A percentile compares a stretch with the other conserved stretches of the same genome.
Conservation (phyloP, 2,113 vertebrate species). For the Myrmecophaga tridactyla region DNA sequence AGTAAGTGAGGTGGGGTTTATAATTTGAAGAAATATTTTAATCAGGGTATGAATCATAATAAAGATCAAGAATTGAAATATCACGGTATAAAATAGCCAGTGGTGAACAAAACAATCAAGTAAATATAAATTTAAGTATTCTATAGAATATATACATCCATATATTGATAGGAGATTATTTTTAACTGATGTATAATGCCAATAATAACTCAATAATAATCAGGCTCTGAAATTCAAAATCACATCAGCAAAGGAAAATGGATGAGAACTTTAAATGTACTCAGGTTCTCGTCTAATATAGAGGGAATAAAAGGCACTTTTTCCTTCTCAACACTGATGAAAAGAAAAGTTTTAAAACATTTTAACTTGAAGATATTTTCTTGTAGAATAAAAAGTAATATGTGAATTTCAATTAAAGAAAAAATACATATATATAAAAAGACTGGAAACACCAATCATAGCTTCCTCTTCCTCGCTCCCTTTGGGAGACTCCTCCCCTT, state of each 20-base stretch:
- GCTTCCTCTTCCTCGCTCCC: not conserved
- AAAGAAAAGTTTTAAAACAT: not conserved
- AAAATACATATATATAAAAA: too few species aligned
- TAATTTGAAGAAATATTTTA: not conserved
- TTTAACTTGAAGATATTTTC: constrained; percentile 1
- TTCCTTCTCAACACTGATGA: not conserved
- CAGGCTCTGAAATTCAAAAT: not conserved
- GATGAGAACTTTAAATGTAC: not conserved
- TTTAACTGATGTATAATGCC: not conserved
- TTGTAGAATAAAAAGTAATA: not conserved
- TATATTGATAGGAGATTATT: not conserved
- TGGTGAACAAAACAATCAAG: not conserved
- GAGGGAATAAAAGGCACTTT: not conserved
- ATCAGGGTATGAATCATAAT: not conserved
- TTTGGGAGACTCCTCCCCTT: not conserved
- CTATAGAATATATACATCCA: not conserved
- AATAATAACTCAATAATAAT: constrained; percentile 13
- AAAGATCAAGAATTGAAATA: not conserved
- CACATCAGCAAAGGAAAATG: not conserved
- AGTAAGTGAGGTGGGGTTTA: not conserved
- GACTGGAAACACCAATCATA: not conserved
- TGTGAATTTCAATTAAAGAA: not conserved
- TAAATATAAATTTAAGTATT: not conserved
- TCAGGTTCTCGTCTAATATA: not conserved
- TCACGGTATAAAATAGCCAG: not conserved